These are phyloP conservation scores for Craterocephalus amniculus DNA, from an alignment of 2,797 vertebrate genomes.

Conservation along the genomic window DNA sequence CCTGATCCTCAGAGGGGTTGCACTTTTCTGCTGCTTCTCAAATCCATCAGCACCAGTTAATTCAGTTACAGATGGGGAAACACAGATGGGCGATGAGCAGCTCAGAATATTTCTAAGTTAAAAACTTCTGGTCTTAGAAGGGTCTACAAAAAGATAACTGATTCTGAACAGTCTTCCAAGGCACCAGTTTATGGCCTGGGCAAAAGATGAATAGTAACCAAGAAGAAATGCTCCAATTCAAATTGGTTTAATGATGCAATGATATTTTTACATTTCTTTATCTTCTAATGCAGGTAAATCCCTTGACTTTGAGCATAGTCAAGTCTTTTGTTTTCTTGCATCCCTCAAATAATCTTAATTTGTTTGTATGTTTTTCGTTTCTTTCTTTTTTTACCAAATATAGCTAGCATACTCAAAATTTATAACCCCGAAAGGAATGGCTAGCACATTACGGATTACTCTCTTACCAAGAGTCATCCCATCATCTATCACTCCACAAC, in stretches of 20 bases:
- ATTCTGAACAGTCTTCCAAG: conserved; percentile 50
- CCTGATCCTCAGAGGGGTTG: conserved; percentile 52
- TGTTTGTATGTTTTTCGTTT: background rate
- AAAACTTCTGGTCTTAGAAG: conserved; percentile 32
- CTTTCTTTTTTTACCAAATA: conserved; percentile 1
- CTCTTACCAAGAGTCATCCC: conserved; percentile 25
- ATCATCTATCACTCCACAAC: conserved; percentile 62
- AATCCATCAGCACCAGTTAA: conserved; percentile 64
- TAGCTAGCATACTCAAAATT: conserved; percentile 22
- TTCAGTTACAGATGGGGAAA: conserved; percentile 50
- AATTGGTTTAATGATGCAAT: background rate
- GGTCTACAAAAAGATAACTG: conserved; percentile 52
- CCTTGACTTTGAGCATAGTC: conserved; percentile 10
- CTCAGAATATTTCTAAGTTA: conserved; percentile 42
- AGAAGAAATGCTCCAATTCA: background rate
- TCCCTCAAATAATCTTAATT: background rate
- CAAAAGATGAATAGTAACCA: background rate
- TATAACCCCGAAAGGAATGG: conserved; percentile 28
- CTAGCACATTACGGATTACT: conserved; percentile 36
- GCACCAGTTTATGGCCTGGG: background rate
- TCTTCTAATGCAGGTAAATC: background rate
- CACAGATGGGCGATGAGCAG: conserved; percentile 42
- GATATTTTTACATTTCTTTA: background rate
- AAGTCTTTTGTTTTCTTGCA: background rate
- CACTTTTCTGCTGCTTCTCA: conserved; percentile 45